These are phyloP conservation scores for Pteronotus mesoamericanus DNA, from an alignment of 2,797 vertebrate genomes.

Conservation along the genomic window DNA sequence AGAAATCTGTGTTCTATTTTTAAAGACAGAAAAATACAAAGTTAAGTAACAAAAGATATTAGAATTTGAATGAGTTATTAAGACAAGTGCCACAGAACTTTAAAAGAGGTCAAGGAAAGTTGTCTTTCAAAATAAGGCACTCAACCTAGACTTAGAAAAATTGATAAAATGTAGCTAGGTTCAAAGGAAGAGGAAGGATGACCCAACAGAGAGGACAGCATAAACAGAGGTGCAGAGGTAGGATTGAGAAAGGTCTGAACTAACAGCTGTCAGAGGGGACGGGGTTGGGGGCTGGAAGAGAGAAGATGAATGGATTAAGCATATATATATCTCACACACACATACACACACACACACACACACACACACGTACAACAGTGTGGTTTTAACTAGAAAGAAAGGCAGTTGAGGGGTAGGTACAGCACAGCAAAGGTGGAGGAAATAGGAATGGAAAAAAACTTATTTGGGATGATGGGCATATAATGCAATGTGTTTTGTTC, in stretches of 20 bases:
- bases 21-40: slow-evolving; percentile 3
- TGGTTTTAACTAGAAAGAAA: too few relatives aligned
- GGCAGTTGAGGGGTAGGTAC: too few relatives aligned
- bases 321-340: too few relatives aligned
- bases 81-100: neutral
- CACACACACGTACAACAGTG: too few relatives aligned
- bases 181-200: neutral
- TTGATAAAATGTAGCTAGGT: neutral
- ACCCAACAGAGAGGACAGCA: neutral
- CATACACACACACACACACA: too few relatives aligned
- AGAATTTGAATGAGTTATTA: neutral
- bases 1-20: neutral
- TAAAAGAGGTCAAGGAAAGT: neutral
- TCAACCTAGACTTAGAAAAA: neutral
- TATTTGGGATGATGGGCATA: too few relatives aligned
- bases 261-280: too few relatives aligned
- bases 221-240: neutral
- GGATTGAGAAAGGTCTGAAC: neutral
- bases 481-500: too few relatives aligned
- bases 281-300: too few relatives aligned
- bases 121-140: neutral
- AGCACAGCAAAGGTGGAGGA: too few relatives aligned
- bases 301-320: too few relatives aligned
- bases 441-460: too few relatives aligned
- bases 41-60: neutral